Conservation (phyloP, 2,888 invertebrate genomes). For the Schizaphis graminum region DNA sequence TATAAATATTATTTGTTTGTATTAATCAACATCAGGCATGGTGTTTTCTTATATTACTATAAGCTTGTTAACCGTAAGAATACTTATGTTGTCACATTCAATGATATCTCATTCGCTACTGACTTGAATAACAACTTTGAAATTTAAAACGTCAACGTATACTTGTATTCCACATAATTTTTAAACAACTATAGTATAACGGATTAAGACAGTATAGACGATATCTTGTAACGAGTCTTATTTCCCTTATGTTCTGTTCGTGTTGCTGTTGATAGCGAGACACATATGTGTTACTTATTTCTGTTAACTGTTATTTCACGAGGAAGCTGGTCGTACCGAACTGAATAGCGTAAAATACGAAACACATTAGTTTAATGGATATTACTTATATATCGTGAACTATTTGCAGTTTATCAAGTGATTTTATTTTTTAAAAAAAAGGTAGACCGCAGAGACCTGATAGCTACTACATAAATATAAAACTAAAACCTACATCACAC, state of each 20-base stretch:
- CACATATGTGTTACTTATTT: background rate
- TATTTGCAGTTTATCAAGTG: background rate
- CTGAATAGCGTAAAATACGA: background rate
- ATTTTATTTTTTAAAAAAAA: background rate
- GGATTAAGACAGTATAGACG: slow-evolving; percentile 45
- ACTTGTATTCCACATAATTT: slow-evolving; percentile 16
- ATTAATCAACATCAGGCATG: background rate
- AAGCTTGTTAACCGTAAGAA: slow-evolving; percentile 19
- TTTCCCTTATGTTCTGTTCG: background rate
- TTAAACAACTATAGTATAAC: slow-evolving; percentile 29
- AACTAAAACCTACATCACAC: background rate
- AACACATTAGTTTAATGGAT: background rate
- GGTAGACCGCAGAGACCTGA: background rate
- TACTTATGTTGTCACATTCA: slow-evolving; percentile 18
- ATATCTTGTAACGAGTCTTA: slow-evolving; percentile 30
- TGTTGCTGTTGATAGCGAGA: background rate
- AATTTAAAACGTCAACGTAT: slow-evolving; percentile 24
- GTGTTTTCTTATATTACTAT: background rate
- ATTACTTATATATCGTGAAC: background rate
- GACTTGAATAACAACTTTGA: slow-evolving; percentile 11
- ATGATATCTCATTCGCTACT: slow-evolving; percentile 23
- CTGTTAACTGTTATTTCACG: slow-evolving; percentile 17
- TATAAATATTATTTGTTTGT: background rate
- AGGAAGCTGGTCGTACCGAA: background rate
- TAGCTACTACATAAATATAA: background rate